phyloP scores from a whole-genome alignment of 2,797 vertebrate species.

The Chelon auratus region DNA sequence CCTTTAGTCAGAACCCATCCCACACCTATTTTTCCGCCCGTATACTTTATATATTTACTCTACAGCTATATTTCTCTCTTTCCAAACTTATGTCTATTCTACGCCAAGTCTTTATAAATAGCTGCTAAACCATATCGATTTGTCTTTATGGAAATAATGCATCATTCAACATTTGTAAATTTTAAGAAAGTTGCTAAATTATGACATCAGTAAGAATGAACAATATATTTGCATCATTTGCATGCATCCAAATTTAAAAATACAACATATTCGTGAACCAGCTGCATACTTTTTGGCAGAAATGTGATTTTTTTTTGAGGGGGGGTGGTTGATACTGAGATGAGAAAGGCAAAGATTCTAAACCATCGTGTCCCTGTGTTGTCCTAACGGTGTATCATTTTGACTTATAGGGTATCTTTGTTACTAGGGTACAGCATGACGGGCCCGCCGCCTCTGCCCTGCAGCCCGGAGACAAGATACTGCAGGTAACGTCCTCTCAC shows the following conservation, averaged over 20 bases:
- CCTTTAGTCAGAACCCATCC: conserved; percentile 49
- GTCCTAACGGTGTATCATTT: conserved; percentile 99
- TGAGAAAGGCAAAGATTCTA: conserved; percentile 90
- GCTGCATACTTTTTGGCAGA: conserved; percentile 48
- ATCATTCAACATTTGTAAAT: conserved; percentile 34
- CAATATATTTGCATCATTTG: conserved; percentile 26
- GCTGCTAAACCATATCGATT: conserved; percentile 24
- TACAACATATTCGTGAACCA: conserved; percentile 47
- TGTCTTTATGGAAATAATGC: conserved; percentile 35
- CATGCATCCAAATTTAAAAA: conserved; percentile 67
- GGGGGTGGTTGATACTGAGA: conserved; percentile 46
- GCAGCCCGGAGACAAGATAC: conserved; percentile 98
- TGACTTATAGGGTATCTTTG: conserved; percentile 99
- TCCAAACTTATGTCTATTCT: conserved; percentile 27
- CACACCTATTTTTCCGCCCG: conserved; percentile 41
- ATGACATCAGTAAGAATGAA: background rate
- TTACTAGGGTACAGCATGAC: conserved; percentile 99
- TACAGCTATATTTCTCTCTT: conserved; percentile 41
- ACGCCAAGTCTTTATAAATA: conserved; percentile 22
- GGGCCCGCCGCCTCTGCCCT: conserved; percentile 94
- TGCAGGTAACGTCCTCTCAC: conserved; percentile 89
- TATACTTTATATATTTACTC: conserved; percentile 40
- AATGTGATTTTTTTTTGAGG: conserved; percentile 44
- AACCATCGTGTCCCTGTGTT: conserved; percentile 89
- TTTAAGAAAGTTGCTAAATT: conserved; percentile 1